Evolutionary conservation across 2,113 vertebrate species (phyloP), one percentile per base, ranked within the genome.

Genomic region (Apodemus sylvaticus): DNA sequence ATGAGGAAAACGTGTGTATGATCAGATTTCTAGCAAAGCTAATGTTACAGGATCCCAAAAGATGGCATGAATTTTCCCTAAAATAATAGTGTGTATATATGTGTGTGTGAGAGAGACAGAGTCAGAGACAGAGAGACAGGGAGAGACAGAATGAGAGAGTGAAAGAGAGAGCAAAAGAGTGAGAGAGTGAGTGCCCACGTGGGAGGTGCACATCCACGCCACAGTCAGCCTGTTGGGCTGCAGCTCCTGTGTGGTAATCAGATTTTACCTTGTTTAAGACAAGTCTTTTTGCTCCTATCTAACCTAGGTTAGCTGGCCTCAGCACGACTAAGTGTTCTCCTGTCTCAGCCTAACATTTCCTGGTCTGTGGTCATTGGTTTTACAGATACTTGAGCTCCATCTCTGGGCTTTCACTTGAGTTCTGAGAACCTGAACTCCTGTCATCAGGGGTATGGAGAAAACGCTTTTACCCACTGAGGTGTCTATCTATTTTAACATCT

Each of bases 21-120:
- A 70, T 87, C 62, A 92, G 31, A 78, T 86, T 77, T 86, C 29
- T 82, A 87, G 24, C 11, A 82, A 94, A 93, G 78, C 70, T 29
- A 1, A 10, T 51, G 76, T 36, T 86, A 26, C 45, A n/a, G 12
- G 7, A 68, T 88, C 70, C 48, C 78, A 24, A 53, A 94, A 78
- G 39, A 14, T n/a, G 64, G 53, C 12, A 76, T 2, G 39, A 24
- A 66, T 81, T 90, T 95, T 79, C 42, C 29, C 76, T 95, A 86
- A 87, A 94, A 8, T 86, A 58, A 1, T 6, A 51, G n/a, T 70
- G 24, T 62, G 24, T 85, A 26, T 85, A 24, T 62, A n/a, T 36
- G 16, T 17, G 13, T 70, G 14, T 36, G 68, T 36, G 68, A 36
- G 64, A 66, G 64, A 68, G 10, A 68, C 0, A 34, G 31, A 68